Percentiles rank a stretch among this genome's conserved stretches.
Conservation (phyloP, 2,113 vertebrate species). For the Lepidiolamprologus cunningtoni region DNA sequence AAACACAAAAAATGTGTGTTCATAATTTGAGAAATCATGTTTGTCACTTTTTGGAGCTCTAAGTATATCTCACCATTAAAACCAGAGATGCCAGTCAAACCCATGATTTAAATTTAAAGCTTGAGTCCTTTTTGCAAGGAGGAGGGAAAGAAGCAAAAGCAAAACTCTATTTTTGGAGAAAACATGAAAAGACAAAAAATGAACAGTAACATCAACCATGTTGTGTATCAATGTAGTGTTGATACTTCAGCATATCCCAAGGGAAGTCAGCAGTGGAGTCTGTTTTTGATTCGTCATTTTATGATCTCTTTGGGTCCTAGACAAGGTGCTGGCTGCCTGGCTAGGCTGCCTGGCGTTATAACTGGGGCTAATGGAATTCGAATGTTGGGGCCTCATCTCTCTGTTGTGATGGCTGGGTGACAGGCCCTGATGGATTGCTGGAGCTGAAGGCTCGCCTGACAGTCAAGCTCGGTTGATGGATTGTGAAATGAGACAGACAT, state of each 20-base stretch:
- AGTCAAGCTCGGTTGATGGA: constrained; percentile 77
- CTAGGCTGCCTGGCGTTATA: neutral
- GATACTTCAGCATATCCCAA: constrained; percentile 44
- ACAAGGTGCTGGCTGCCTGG: constrained; percentile 58
- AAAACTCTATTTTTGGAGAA: constrained; percentile 50
- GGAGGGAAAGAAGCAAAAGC: neutral
- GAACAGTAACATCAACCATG: constrained; percentile 43
- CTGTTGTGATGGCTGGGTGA: constrained; percentile 64
- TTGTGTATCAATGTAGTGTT: constrained; percentile 9
- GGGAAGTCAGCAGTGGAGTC: neutral
- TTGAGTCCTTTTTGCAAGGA: neutral
- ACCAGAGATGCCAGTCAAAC: neutral
- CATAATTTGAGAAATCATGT: neutral
- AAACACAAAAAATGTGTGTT: neutral
- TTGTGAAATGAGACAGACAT: constrained; percentile 85
- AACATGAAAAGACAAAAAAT: constrained; percentile 34
- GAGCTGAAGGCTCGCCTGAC: constrained; percentile 70
- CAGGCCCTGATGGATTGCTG: constrained; percentile 71
- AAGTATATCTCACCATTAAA: neutral
- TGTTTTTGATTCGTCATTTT: constrained; percentile 62
- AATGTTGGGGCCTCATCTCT: constrained; percentile 64
- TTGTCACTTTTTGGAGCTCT: neutral
- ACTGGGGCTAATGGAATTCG: constrained; percentile 65
- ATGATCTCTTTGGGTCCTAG: constrained; percentile 63
- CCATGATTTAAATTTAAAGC: neutral